A percentile compares a stretch with the other conserved stretches of the same genome.
These are phyloP conservation scores for Boloria selene DNA, from an alignment of 2,888 invertebrate genomes.

Conservation along the genomic window DNA sequence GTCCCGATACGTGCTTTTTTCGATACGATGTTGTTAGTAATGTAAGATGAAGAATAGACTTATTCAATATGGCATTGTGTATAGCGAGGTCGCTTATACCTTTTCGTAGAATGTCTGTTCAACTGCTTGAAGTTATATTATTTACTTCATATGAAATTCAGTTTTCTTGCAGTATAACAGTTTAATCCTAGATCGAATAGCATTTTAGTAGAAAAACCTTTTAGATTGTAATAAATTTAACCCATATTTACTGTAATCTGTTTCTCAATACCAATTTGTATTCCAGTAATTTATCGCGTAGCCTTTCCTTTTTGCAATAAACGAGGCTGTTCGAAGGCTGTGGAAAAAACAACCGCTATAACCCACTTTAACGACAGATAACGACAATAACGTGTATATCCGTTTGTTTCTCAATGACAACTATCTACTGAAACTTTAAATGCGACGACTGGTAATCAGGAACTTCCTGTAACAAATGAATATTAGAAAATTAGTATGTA, in stretches of 20 bases:
- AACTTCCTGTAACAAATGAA: not conserved
- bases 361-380: constrained; percentile 22
- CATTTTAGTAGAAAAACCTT: too few relatives aligned
- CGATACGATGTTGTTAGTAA: too few relatives aligned
- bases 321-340: constrained; percentile 17
- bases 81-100: too few relatives aligned
- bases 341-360: constrained; percentile 20
- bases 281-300: constrained; percentile 18
- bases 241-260: not conserved
- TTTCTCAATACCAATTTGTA: constrained; percentile 20
- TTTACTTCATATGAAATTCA: too few relatives aligned
- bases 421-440: constrained; percentile 6
- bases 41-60: too few relatives aligned
- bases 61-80: too few relatives aligned
- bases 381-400: constrained; percentile 11
- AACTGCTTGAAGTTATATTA: too few relatives aligned
- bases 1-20: too few relatives aligned
- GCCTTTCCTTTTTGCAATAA: constrained; percentile 27
- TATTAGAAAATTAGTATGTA: too few relatives aligned
- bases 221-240: constrained; percentile 1
- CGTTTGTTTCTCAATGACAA: constrained; percentile 8
- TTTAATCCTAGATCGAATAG: too few relatives aligned
- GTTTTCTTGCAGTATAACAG: too few relatives aligned
- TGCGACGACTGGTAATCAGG: constrained; percentile 4
- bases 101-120: too few relatives aligned